Conservation (phyloP, 2,888 invertebrate species). For the Leucophora obtusa region DNA sequence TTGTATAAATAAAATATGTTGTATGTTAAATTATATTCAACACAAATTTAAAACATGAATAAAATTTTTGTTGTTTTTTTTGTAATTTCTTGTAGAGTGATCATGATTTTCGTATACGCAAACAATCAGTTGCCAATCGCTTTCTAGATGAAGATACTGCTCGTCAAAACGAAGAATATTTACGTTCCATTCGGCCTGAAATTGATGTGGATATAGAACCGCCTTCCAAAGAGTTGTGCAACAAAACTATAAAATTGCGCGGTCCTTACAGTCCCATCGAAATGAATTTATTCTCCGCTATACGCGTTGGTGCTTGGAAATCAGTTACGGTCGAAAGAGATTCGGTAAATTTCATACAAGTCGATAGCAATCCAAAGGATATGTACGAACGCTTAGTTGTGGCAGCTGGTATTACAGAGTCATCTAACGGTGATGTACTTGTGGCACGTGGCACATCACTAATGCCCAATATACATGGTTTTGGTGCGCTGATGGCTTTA, state of each 20-base stretch:
- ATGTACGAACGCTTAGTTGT: conserved; percentile 79
- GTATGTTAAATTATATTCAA: no score
- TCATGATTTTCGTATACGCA: conserved; percentile 81
- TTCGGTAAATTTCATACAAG: conserved; percentile 91
- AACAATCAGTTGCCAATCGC: conserved; percentile 70
- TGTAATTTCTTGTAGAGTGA: conserved; percentile 78
- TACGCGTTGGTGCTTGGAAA: conserved; percentile 81
- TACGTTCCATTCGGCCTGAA: conserved; percentile 71
- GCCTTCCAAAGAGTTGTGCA: conserved; percentile 71
- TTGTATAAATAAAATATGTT: no score
- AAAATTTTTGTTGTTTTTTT: neutral
- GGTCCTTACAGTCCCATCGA: conserved; percentile 93
- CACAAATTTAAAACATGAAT: no score
- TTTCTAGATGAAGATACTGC: conserved; percentile 67
- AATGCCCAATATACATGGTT: conserved; percentile 92
- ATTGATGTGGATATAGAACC: conserved; percentile 75
- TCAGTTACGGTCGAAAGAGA: conserved; percentile 83
- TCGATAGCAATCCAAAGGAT: conserved; percentile 89
- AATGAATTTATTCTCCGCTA: conserved; percentile 82
- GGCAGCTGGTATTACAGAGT: conserved; percentile 83
- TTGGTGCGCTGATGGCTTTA: conserved; percentile 87
- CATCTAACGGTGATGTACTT: conserved; percentile 79
- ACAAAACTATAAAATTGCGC: conserved; percentile 78
- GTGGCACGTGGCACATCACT: conserved; percentile 89
- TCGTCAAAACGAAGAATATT: conserved; percentile 74